phyloP scores from a whole-genome alignment of 2,797 vertebrate genomes.

The Platalea minor region DNA sequence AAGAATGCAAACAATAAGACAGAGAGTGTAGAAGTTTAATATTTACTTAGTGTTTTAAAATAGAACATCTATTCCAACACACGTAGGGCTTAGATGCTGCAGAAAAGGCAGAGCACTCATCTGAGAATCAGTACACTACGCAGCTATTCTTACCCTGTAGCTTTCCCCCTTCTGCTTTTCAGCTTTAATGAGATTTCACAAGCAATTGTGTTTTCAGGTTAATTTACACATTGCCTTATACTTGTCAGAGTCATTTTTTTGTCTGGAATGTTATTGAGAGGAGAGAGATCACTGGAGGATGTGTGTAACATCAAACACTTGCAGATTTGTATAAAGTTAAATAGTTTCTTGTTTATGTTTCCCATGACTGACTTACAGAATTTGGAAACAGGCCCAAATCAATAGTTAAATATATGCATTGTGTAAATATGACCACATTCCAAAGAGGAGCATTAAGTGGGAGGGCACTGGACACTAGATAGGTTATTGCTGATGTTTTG shows the following conservation, averaged over 20 bases:
- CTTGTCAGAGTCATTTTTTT: not conserved
- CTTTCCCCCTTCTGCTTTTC: not conserved
- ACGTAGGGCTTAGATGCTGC: not conserved
- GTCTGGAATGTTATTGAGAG: not conserved
- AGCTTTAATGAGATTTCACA: not conserved
- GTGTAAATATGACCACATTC: not conserved
- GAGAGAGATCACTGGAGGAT: not conserved
- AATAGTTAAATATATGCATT: not conserved
- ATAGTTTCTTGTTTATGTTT: conserved; percentile 5
- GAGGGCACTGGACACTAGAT: not conserved
- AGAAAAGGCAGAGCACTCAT: not conserved
- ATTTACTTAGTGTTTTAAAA: conserved; percentile 46
- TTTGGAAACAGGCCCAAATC: conserved; percentile 2
- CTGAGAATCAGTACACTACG: not conserved
- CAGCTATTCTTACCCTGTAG: not conserved
- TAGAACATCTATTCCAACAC: conserved; percentile 1
- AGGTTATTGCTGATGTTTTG: not conserved
- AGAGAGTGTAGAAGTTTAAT: not conserved
- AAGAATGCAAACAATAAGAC: conserved; percentile 31
- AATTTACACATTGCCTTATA: not conserved
- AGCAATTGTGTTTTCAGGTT: not conserved
- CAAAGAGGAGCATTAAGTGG: not conserved
- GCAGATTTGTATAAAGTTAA: not conserved
- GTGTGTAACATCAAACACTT: not conserved
- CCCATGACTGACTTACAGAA: not conserved